Evolutionary conservation across 1,140 invertebrate species (phyloP), one percentile per base, ranked within the genome.

Genomic region (Lasaia peninsularis): DNA sequence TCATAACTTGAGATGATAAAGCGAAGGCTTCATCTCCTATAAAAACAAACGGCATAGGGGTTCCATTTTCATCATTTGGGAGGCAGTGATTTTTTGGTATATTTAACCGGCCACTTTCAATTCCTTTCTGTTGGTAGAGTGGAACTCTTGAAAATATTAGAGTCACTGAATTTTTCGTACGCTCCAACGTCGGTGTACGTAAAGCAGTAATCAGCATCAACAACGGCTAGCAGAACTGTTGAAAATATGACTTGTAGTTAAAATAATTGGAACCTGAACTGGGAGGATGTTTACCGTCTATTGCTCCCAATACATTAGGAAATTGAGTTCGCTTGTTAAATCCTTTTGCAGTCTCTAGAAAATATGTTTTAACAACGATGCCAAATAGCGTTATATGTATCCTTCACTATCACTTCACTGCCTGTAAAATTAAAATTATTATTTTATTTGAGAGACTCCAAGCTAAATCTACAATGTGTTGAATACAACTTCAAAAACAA

Each of bases 241-340:
- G 44, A 48, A 48, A 48, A 48, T 16, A 48, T 48, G 44, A 35
- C 18, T 14, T 48, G 44, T 48, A 48, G 4, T 48, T 48, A 16
- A 12, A 48, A 16, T 16, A 48, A 14, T 16, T 48, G 1, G 44
- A 48, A 20, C 44, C 44, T 16, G 12, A 1, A 2, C 12, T 20
- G n/a, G n/a, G n/a, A n/a, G n/a, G n/a, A 24, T 24, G 21, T 24
- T 24, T 24, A 24, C 21, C 21, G 8, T 48, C 44, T 14, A 48
- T n/a, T 7, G 18, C 48, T 24, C 48, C 48, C 20, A 50, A 50
- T n/a, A 14, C 14, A 20, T 21, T 20, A 20, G 48, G 48, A 50
- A 50, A 50, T 20, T 50, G 5, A 24, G 48, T 21, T 21, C 18
- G 21, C 11, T 50, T 20, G 18, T 21, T 8, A 50, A 50, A 50